Percentiles rank a stretch among this genome's conserved stretches.
Conservation (phyloP, 23 tunicate species). For the Phallusia fumigata region DNA sequence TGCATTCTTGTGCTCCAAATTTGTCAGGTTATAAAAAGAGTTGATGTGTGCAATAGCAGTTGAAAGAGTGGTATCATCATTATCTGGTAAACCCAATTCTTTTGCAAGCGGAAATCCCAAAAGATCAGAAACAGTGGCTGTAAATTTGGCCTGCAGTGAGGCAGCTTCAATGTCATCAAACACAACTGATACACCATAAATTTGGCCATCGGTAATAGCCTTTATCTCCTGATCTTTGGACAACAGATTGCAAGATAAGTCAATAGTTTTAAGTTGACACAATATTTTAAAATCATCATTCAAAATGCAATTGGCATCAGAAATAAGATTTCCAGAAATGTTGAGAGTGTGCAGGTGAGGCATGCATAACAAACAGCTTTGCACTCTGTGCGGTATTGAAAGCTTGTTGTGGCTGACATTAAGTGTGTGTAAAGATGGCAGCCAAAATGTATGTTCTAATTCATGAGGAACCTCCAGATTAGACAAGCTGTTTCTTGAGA, state of each 20-base stretch:
- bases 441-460: background rate
- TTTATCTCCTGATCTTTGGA: slow-evolving; percentile 23
- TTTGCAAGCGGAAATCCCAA: background rate
- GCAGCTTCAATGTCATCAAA: slow-evolving; percentile 1
- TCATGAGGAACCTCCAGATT: slow-evolving; percentile 5
- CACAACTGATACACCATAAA: background rate
- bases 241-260: slow-evolving; percentile 47
- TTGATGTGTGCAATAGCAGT: slow-evolving; percentile 6
- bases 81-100: background rate
- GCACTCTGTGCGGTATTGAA: background rate
- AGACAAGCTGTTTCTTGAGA: slow-evolving; percentile 44
- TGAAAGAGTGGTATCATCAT: background rate
- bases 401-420: slow-evolving; percentile 20
- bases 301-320: slow-evolving; percentile 9
- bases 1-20: slow-evolving; percentile 13
- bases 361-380: background rate
- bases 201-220: background rate
- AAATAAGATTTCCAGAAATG: slow-evolving; percentile 25
- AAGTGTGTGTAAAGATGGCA: slow-evolving; percentile 22
- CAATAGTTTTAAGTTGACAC: background rate
- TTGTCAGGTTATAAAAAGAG: background rate
- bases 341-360: slow-evolving; percentile 19
- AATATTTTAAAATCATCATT: background rate
- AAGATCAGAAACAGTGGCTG: background rate
- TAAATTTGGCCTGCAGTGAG: slow-evolving; percentile 3